Base-by-base conservation (phyloP, 2,888 invertebrate species). In the Adelphocoris suturalis region DNA sequence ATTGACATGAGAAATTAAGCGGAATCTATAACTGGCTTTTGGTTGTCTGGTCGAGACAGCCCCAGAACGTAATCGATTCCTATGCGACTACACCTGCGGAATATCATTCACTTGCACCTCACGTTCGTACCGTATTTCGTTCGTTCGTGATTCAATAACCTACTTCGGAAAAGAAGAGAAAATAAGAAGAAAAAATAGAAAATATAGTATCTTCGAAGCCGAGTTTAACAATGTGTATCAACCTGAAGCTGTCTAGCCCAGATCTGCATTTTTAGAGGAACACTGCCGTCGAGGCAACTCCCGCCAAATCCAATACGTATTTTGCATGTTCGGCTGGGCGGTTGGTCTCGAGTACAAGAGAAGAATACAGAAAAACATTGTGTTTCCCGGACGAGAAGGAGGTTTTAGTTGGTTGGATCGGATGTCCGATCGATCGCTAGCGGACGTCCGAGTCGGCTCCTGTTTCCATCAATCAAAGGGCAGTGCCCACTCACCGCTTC, bases 131-230 rank as follows among this genome's bases (percentile, higher is more conserved):
- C 61, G 61, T 61, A 61, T 61, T 61, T 61, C 19, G 61, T 19
- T n/a, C 61, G 61, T 61, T 9, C 61, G 61, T 61, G 61, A 61
- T 61, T 61, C 61, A 61, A 61, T 61, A 61, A 61, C 61, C 61
- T 61, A 61, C 61, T 61, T 2, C 19, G 61, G n/a, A 61, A 61
- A 16, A n/a, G 2, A n/a, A 19, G 16, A 9, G 61, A 19, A 61
- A 16, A 19, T 9, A 19, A 19, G n/a, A 61, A n/a, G 19, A 52
- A 14, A 3, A 61, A 16, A 52, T 7, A 16, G 52, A 52, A 37
- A 52, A 61, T 61, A 19, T 14, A 61, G 61, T 61, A 61, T 61
- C 19, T 61, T 19, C n/a, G 1, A 11, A 52, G 12, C 52, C 52
- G 61, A 61, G 61, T 61, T 61, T 2, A 52, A 52, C 61, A 61